Percentiles rank a stretch among this genome's conserved stretches.
Evolutionary conservation across 2,113 vertebrate species (phyloP).

Genomic region (Pseudorectes ferrugineus): DNA sequence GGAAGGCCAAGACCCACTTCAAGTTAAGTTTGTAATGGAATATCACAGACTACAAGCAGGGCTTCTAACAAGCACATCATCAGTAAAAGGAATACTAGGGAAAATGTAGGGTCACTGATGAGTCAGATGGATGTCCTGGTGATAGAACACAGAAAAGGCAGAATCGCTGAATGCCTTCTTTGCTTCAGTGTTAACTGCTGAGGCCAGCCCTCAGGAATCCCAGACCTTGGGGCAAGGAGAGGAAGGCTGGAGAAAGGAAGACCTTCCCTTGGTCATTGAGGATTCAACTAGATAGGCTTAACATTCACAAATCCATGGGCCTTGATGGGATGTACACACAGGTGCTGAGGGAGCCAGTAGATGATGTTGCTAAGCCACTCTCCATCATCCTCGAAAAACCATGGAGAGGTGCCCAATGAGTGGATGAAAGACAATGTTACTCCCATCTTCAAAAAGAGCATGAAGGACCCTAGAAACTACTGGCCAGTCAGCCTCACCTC

Average conservation of each 20-base stretch:
- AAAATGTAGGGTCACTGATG: not conserved
- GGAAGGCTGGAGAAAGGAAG: not conserved
- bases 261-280: not conserved
- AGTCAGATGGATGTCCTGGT: not conserved
- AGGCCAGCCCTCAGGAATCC: not conserved
- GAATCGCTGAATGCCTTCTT: not conserved
- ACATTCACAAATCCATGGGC: not conserved
- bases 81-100: not conserved
- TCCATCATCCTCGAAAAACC: not conserved
- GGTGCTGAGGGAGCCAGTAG: not conserved
- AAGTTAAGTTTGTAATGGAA: not conserved
- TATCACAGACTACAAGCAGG: not conserved
- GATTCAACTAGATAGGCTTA: not conserved
- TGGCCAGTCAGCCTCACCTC: not conserved
- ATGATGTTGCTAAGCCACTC: not conserved
- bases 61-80: not conserved
- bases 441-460: not conserved
- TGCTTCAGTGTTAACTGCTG: not conserved
- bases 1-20: not conserved
- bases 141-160: not conserved
- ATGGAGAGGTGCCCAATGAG: not conserved
- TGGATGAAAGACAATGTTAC: not conserved
- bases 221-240: not conserved
- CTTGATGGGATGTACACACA: not conserved
- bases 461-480: not conserved